Percentiles rank a stretch among this genome's conserved stretches.
Evolutionary conservation across 23 tunicate genomes (phyloP).

Genomic region (Halocynthia roretzi): DNA sequence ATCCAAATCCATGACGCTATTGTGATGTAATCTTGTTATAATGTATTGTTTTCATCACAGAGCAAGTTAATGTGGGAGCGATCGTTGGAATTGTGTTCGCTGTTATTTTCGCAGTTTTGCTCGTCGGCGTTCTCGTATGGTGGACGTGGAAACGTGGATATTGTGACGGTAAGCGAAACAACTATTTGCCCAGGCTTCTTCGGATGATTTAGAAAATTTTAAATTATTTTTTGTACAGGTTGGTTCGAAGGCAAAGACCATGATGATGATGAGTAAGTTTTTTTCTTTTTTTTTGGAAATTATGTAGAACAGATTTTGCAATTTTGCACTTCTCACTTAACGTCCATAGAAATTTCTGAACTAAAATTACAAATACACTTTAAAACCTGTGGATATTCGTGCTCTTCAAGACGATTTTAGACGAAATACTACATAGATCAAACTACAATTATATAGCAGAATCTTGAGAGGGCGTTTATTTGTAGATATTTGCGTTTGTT

Average conservation of each 20-base stretch:
- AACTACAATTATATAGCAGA: too few species aligned
- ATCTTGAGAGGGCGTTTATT: too few species aligned
- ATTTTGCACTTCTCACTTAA: too few species aligned
- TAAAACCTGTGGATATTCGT: too few species aligned
- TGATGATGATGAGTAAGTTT: not conserved
- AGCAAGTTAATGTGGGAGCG: slow-evolving; percentile 43
- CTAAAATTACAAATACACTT: too few species aligned
- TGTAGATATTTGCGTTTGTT: too few species aligned
- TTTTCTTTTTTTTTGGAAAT: too few species aligned
- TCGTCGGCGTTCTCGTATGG: slow-evolving; percentile 70
- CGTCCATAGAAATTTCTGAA: too few species aligned
- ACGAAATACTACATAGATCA: too few species aligned
- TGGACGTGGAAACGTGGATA: slow-evolving; percentile 82
- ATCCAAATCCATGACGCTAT: too few species aligned
- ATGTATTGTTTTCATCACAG: slow-evolving; percentile 10
- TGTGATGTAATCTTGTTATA: not conserved
- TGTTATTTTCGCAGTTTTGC: slow-evolving; percentile 55
- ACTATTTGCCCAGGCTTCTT: not conserved
- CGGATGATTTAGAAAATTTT: not conserved
- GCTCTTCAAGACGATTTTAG: too few species aligned
- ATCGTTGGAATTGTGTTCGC: slow-evolving; percentile 90
- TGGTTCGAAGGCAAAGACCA: slow-evolving; percentile 10
- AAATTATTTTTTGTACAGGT: not conserved
- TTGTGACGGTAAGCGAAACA: slow-evolving; percentile 48
- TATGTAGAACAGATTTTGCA: too few species aligned